Percentiles rank a stretch among this genome's conserved stretches.
These are phyloP conservation scores for Cinara cedri DNA, from an alignment of 2,888 invertebrate genomes.

Conservation along the genomic window DNA sequence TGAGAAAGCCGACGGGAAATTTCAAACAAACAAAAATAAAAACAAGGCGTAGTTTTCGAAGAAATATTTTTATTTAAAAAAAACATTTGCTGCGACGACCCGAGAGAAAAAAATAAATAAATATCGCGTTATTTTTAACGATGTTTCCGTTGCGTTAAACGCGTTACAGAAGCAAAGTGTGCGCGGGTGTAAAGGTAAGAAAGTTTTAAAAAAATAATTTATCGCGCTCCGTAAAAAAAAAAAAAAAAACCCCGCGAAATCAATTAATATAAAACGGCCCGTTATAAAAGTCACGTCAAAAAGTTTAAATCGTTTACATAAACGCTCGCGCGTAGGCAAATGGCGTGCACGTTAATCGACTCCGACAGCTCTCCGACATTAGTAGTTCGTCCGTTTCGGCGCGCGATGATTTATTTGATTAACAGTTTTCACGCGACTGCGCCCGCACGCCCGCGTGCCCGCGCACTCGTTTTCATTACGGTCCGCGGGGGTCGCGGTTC, in stretches of 20 bases:
- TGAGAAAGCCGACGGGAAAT: too few relatives aligned
- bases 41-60: too few relatives aligned
- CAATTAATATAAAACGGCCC: conserved; percentile 13
- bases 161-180: not conserved
- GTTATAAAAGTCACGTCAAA: conserved; percentile 48
- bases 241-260: too few relatives aligned
- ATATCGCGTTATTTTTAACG: too few relatives aligned
- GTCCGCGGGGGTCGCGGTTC: not conserved
- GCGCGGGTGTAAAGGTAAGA: not conserved
- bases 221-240: not conserved
- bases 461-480: conserved; percentile 1
- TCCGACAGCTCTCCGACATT: conserved; percentile 27
- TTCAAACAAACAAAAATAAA: too few relatives aligned
- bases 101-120: too few relatives aligned
- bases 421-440: conserved; percentile 24
- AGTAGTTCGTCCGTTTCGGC: conserved; percentile 15
- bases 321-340: conserved; percentile 1
- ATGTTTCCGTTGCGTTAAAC: not conserved
- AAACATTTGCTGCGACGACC: too few relatives aligned
- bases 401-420: conserved; percentile 35
- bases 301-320: conserved; percentile 25
- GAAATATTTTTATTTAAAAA: too few relatives aligned
- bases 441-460: too few relatives aligned
- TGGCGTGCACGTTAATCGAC: conserved; percentile 31
- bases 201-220: not conserved